phyloP scores from a whole-genome alignment of 2,888 invertebrate genomes.

The Elmis aenea region DNA sequence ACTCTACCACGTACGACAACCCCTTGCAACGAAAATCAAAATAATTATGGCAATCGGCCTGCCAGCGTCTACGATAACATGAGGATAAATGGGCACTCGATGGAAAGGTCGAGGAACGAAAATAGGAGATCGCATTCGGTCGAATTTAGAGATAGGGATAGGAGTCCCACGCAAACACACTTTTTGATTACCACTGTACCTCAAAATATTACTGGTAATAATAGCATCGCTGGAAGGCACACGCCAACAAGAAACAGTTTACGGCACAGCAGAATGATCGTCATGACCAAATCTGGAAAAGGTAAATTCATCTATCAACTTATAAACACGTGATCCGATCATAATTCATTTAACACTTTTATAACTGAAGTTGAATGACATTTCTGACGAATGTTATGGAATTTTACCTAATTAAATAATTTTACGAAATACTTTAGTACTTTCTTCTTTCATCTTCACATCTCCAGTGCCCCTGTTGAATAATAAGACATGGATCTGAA shows the following conservation, averaged over 20 bases:
- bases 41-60: conserved; percentile 38
- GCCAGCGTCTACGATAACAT: conserved; percentile 49
- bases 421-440: too few relatives aligned
- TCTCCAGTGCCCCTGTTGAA: too few relatives aligned
- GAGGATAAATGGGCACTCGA: conserved; percentile 18
- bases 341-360: too few relatives aligned
- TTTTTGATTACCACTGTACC: conserved; percentile 62
- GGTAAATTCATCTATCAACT: too few relatives aligned
- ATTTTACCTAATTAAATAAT: too few relatives aligned
- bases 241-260: conserved; percentile 65
- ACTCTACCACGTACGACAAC: conserved; percentile 17
- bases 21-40: conserved; percentile 32
- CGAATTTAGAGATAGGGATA: conserved; percentile 11
- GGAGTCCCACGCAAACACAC: conserved; percentile 50
- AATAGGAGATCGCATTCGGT: conserved; percentile 11
- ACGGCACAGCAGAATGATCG: conserved; percentile 66
- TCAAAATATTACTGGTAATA: conserved; percentile 59
- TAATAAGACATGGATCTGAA: too few relatives aligned
- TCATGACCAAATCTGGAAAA: conserved; percentile 56
- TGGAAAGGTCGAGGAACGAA: conserved; percentile 11
- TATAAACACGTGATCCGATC: too few relatives aligned
- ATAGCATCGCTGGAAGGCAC: conserved; percentile 61
- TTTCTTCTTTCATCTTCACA: too few relatives aligned
- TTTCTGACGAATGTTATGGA: too few relatives aligned
- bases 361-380: too few relatives aligned